Base-by-base conservation (phyloP, 2,797 vertebrate genomes). In the Peromyscus aztecus region DNA sequence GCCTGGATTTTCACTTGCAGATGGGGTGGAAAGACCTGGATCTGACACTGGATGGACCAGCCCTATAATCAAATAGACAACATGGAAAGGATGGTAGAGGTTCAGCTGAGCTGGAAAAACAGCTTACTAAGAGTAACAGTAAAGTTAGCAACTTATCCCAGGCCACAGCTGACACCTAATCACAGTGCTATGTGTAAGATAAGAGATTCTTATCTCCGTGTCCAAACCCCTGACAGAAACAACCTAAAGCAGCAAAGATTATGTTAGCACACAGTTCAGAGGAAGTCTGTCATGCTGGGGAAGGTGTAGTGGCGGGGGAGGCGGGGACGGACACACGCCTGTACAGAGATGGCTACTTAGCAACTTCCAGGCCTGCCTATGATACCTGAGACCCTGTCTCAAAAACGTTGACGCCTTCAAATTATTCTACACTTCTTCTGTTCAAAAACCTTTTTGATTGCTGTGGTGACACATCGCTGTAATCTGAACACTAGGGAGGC, bases 1-100 rank as follows among this genome's bases (percentile, higher is more conserved):
- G 71, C 71, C 9, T 81, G 46, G 11, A 27, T 94, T 95, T 95
- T 84, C 31, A 37, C 65, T 94, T 65, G 19, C 34, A 94, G 34
- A 55, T 43, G 87, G 90, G 34, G 29, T 61, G 0, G 73, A 83
- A 86, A 95, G 55, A 34, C 67, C 37, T 57, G 57, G 43, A 46
- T 61, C 13, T 43, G 78, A 23, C 29, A 90, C 29, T 10, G 1
- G 23, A 75, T 37, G 24, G 2, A 83, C 21, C 34, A 63, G 76
- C 1, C 0, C 52, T 37, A 0, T 63, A 63, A 27, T 31, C 49
- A 63, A 3, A 10, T 43, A 19, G 27, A 49, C 76, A 75, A 84
- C 57, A 10, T 92, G 34, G 17, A 75, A 13, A 29, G 55, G 40
- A 61, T 6, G 0, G 0, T 3, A 4, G n/a, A 84, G 40, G 78